Conservation (phyloP, 1,140 invertebrate genomes). For the Acromyrmex charruanus region DNA sequence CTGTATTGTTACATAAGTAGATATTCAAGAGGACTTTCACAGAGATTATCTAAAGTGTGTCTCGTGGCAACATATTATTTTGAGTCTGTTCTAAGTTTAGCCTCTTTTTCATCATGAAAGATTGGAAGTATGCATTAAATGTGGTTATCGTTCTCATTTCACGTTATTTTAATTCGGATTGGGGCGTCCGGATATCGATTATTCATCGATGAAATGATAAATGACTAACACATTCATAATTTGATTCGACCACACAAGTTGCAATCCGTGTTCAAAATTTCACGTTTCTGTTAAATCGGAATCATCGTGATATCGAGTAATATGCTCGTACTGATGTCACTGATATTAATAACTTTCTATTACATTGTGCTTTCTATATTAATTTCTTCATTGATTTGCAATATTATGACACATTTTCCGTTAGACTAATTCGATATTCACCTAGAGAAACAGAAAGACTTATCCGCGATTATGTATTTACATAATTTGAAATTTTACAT, state of each 20-base stretch:
- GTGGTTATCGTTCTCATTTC: not conserved
- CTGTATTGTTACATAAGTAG: constrained; percentile 5
- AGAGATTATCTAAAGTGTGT: constrained; percentile 29
- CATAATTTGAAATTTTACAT: not conserved
- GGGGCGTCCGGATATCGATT: not conserved
- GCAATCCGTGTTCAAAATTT: not conserved
- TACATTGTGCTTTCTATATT: not conserved
- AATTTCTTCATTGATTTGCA: not conserved
- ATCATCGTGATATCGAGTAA: not conserved
- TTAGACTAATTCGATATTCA: constrained; percentile 15
- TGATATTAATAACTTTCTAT: constrained; percentile 27
- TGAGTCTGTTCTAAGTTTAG: constrained; percentile 1
- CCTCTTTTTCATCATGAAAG: not conserved
- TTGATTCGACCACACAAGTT: not conserved
- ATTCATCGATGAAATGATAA: not conserved
- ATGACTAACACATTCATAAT: not conserved
- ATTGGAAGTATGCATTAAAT: constrained; percentile 13
- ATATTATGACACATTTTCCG: not conserved
- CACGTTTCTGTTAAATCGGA: not conserved
- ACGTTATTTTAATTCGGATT: not conserved
- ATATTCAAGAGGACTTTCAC: constrained; percentile 15
- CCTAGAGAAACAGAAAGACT: not conserved
- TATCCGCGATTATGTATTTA: constrained; percentile 1
- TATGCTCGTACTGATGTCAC: constrained; percentile 1
- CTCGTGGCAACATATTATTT: constrained; percentile 43